Evolutionary conservation across 2,888 invertebrate species (phyloP), one percentile per base, ranked within the genome.

Genomic region (Mylabris sibirica): DNA sequence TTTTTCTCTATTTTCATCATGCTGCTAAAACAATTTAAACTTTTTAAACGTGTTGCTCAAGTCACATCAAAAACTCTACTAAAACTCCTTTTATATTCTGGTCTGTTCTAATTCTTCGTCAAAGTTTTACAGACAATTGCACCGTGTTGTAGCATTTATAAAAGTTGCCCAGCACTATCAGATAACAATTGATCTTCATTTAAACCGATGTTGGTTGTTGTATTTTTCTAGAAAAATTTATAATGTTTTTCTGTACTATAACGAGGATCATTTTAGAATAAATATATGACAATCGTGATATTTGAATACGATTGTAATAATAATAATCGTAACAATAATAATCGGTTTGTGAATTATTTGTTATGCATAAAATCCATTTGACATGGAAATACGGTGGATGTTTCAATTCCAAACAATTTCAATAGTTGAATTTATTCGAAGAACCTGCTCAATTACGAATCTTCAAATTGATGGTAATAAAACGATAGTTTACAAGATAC

Each of bases 1-100:
- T 71, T 66, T 63, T 69, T 68, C 65, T 70, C 69, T 71, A 71
- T 74, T 69, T 70, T 70, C 66, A 63, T 57, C 70, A 57, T 67
- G 67, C 66, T 67, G 64, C 69, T 69, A 69, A 66, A 63, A 71
- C 72, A 74, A 74, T 74, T 72, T 72, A 70, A 72, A 72, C 70
- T 74, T 72, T n/a, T 70, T 68, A 69, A 72, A 73, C 71, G 74
- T 72, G 72, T 70, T 74, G 74, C 72, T 74, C 72, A 72, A 71
- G 70, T 71, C 72, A 53, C 70, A 69, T 70, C 64, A 49, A 20
- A 9, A 49, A 49, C 20, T 49, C n/a, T 1, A 20, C 17, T 20
- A 49, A 20, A 20, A 49, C 3, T 49, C 11, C 20, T 49, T 44
- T 49, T 49, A 49, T 49, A 49, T 49, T 49, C 49, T 22, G 20